These are phyloP conservation scores for Ciconia maguari DNA, from an alignment of 2,113 vertebrate genomes.

Conservation along the genomic window DNA sequence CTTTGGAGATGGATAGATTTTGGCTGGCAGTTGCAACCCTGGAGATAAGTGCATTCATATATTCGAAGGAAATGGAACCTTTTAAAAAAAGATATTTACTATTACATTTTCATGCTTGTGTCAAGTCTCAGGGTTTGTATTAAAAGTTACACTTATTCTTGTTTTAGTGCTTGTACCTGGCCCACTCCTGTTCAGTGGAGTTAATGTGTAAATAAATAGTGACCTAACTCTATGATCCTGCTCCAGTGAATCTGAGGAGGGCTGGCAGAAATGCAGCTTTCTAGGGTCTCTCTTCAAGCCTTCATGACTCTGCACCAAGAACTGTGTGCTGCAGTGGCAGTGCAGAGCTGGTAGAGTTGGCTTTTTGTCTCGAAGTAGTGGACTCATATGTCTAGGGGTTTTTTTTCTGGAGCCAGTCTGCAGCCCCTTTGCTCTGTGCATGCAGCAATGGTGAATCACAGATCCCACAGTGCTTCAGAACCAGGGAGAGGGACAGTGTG, in stretches of 20 bases:
- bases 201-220: background rate
- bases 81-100: background rate
- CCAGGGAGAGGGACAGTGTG: background rate
- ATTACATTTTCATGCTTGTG: background rate
- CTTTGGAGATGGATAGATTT: conserved; percentile 45
- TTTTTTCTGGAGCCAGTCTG: background rate
- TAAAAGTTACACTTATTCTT: background rate
- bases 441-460: background rate
- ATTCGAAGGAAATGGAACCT: conserved; percentile 5
- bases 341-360: background rate
- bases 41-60: conserved; percentile 18
- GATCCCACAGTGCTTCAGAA: background rate
- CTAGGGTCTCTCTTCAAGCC: background rate
- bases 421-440: background rate
- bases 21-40: conserved; percentile 5
- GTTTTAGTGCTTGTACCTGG: background rate
- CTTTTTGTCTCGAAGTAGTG: background rate
- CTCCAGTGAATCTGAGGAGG: background rate
- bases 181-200: background rate
- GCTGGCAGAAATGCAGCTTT: background rate
- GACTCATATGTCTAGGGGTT: no score
- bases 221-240: background rate
- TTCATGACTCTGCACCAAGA: background rate
- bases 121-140: background rate
- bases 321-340: background rate